Evolutionary conservation across 2,797 vertebrate genomes (phyloP).

Genomic region (Hippocampus kuda): DNA sequence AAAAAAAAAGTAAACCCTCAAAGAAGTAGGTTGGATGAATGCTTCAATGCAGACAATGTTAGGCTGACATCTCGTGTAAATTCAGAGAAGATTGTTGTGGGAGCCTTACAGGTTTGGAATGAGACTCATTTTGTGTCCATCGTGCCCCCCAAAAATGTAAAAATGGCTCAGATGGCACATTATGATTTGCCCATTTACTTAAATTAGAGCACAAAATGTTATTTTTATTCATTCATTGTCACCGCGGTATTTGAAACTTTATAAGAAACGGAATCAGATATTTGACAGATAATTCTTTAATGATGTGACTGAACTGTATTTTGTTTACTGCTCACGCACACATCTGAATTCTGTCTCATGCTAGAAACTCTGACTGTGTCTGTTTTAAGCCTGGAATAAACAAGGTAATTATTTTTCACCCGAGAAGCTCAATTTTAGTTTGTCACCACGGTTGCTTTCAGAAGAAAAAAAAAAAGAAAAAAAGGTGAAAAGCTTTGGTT

Average conservation of each 20-base stretch:
- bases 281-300: neutral
- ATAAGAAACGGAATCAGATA: neutral
- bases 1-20: too few relatives aligned
- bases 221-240: too few relatives aligned
- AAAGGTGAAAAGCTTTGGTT: neutral
- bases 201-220: too few relatives aligned
- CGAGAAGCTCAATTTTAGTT: neutral
- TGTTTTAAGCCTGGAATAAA: slow-evolving; percentile 3
- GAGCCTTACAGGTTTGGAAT: too few relatives aligned
- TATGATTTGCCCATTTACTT: too few relatives aligned
- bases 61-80: too few relatives aligned
- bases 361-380: neutral
- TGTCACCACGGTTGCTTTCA: neutral
- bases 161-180: neutral
- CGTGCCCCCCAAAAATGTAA: too few relatives aligned
- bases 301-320: neutral
- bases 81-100: too few relatives aligned
- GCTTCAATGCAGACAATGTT: too few relatives aligned
- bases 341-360: neutral
- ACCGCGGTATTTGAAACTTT: too few relatives aligned
- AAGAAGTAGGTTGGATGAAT: too few relatives aligned
- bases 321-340: neutral
- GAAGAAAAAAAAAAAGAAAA: neutral
- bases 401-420: slow-evolving; percentile 4
- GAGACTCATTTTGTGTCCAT: too few relatives aligned